Percentiles rank a stretch among this genome's conserved stretches.
phyloP scores from a whole-genome alignment of 2,797 vertebrate species.

The Percopsis omiscomaycus region DNA sequence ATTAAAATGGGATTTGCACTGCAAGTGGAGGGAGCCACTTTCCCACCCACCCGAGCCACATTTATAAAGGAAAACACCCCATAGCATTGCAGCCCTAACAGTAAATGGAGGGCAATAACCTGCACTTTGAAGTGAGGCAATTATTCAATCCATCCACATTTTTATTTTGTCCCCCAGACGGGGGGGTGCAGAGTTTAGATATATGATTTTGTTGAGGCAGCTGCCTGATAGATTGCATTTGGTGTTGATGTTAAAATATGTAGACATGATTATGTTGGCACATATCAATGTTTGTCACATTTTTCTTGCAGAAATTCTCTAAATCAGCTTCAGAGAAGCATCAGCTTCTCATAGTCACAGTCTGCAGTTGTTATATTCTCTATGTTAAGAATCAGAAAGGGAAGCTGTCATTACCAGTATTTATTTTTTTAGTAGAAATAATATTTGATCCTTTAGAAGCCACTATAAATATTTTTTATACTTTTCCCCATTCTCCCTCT shows the following conservation, averaged over 20 bases:
- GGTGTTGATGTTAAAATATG: constrained; percentile 67
- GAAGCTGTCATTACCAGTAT: constrained; percentile 23
- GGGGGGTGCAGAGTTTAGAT: constrained; percentile 33
- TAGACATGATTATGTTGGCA: constrained; percentile 36
- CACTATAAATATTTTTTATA: constrained; percentile 53
- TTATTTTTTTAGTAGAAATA: constrained; percentile 46
- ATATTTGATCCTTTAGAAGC: constrained; percentile 49
- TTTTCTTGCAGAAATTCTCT: constrained; percentile 31
- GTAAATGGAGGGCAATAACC: constrained; percentile 65
- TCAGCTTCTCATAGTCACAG: constrained; percentile 11
- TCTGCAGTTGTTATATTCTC: constrained; percentile 15
- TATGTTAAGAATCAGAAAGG: constrained; percentile 24
- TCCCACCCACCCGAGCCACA: constrained; percentile 39
- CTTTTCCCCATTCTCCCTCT: constrained; percentile 46
- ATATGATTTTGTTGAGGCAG: constrained; percentile 54
- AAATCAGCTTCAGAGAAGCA: constrained; percentile 17
- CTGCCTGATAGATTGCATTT: constrained; percentile 57
- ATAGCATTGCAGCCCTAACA: constrained; percentile 49
- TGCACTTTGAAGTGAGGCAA: constrained; percentile 72
- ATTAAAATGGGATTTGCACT: constrained; percentile 59
- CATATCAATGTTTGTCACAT: constrained; percentile 36
- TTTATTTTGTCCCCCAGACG: constrained; percentile 61
- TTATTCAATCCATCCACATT: constrained; percentile 66
- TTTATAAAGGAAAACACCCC: constrained; percentile 56
- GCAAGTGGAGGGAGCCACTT: constrained; percentile 33